phyloP scores from a whole-genome alignment of 2,797 vertebrate genomes.

The Zonotrichia albicollis region DNA sequence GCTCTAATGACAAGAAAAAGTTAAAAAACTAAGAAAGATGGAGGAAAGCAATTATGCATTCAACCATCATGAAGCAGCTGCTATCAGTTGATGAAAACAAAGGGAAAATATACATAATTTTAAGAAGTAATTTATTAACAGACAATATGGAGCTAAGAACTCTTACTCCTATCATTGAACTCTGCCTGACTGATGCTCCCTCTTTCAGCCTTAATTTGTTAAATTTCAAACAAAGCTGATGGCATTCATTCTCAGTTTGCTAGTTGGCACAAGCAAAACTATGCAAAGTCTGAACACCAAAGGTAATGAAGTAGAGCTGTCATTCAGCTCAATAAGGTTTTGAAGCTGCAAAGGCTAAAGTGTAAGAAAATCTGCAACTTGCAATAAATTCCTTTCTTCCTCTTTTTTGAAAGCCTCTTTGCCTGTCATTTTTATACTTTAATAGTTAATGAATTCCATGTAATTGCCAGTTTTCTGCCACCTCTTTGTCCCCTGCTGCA shows the following conservation, averaged over 20 bases:
- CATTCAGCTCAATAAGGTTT: background rate
- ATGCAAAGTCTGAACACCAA: background rate
- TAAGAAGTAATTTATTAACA: background rate
- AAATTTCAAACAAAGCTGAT: slow-evolving; percentile 12
- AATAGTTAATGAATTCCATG: slow-evolving; percentile 63
- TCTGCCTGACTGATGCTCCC: background rate
- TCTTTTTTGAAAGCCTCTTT: background rate
- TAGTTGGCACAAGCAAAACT: slow-evolving; percentile 1
- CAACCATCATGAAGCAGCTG: background rate
- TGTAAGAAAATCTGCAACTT: slow-evolving; percentile 8
- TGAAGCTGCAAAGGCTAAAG: slow-evolving; percentile 17
- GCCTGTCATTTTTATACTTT: slow-evolving; percentile 57
- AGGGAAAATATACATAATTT: background rate
- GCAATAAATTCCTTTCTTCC: background rate
- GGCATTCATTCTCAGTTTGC: background rate
- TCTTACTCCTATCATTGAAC: background rate
- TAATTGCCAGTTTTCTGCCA: slow-evolving; percentile 64
- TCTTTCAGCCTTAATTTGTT: slow-evolving; percentile 35
- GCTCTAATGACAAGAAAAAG: background rate
- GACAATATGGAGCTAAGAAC: background rate
- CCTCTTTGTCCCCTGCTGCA: slow-evolving; percentile 60
- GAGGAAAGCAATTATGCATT: background rate
- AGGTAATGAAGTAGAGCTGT: slow-evolving; percentile 9
- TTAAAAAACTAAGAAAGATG: background rate
- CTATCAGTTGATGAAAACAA: background rate